These are phyloP conservation scores for Phyto melanocephala DNA, from an alignment of 2,888 invertebrate genomes.

Conservation along the genomic window DNA sequence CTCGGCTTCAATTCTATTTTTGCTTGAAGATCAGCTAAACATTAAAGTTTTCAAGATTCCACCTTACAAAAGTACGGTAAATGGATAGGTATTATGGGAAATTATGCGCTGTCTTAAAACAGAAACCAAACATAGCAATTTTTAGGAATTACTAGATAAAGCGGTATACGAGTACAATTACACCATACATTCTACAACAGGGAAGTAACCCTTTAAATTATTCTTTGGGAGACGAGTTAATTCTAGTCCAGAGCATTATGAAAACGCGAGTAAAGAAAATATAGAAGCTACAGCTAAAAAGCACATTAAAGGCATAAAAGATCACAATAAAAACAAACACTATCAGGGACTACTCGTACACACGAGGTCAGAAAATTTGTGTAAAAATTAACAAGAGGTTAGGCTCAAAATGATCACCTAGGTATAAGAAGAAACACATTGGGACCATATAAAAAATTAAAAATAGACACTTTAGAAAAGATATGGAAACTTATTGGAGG, in stretches of 20 bases:
- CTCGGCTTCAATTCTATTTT: background rate
- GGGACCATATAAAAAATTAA: background rate
- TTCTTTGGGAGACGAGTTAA: too few species aligned
- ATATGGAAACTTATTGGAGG: background rate
- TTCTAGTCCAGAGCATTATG: too few species aligned
- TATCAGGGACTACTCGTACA: too few species aligned
- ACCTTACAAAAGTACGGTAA: background rate
- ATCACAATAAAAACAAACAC: background rate
- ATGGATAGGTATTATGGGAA: background rate
- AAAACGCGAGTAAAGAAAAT: conserved; percentile 4
- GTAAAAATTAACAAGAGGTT: conserved; percentile 30
- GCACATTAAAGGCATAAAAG: background rate
- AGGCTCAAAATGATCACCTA: conserved; percentile 12
- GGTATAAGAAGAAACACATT: conserved; percentile 1
- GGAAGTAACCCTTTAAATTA: conserved; percentile 34
- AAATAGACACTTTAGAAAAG: background rate
- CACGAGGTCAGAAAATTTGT: conserved; percentile 4
- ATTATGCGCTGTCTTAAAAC: background rate
- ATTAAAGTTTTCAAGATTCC: background rate
- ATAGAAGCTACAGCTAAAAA: conserved; percentile 11
- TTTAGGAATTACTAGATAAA: conserved; percentile 43
- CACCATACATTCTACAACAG: conserved; percentile 43
- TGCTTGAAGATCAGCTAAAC: background rate
- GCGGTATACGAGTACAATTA: conserved; percentile 50
- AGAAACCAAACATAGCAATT: conserved; percentile 26